phyloP scores from a whole-genome alignment of 2,113 vertebrate genomes.

The Hemibagrus wyckioides region DNA sequence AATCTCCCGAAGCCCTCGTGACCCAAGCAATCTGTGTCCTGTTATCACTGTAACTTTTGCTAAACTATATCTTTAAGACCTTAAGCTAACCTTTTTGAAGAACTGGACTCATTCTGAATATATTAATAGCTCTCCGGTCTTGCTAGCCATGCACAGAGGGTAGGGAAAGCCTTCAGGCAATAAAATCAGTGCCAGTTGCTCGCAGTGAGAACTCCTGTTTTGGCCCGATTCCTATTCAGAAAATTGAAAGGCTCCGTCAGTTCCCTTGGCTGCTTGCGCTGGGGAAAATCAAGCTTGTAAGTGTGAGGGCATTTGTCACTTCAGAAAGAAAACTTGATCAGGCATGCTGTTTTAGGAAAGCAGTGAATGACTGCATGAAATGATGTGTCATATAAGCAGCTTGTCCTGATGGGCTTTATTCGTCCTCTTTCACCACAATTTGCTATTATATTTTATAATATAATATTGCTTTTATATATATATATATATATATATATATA shows the following conservation, averaged over 20 bases:
- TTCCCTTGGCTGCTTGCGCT: conserved; percentile 10
- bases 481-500: too few species aligned
- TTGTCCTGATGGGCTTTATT: neutral
- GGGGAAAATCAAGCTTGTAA: neutral
- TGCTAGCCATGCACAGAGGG: neutral
- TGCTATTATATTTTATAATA: neutral
- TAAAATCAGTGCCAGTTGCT: neutral
- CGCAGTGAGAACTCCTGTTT: neutral
- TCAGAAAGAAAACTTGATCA: neutral
- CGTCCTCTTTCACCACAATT: too few species aligned
- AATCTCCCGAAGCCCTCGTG: neutral
- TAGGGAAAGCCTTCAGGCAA: neutral
- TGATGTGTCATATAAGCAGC: neutral
- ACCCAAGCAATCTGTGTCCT: neutral
- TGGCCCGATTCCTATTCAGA: neutral
- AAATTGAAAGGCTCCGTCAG: neutral
- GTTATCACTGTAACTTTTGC: neutral
- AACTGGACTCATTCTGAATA: neutral
- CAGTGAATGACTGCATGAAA: neutral
- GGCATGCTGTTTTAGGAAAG: neutral
- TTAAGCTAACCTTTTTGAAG: neutral
- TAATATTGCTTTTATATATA: too few species aligned
- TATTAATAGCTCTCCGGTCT: neutral
- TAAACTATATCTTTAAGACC: neutral
- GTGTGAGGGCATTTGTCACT: neutral